A percentile compares a stretch with the other conserved stretches of the same genome.
These are phyloP conservation scores for Romanogobio albipinnatus DNA, from an alignment of 2,113 vertebrate species.

Conservation along the genomic window DNA sequence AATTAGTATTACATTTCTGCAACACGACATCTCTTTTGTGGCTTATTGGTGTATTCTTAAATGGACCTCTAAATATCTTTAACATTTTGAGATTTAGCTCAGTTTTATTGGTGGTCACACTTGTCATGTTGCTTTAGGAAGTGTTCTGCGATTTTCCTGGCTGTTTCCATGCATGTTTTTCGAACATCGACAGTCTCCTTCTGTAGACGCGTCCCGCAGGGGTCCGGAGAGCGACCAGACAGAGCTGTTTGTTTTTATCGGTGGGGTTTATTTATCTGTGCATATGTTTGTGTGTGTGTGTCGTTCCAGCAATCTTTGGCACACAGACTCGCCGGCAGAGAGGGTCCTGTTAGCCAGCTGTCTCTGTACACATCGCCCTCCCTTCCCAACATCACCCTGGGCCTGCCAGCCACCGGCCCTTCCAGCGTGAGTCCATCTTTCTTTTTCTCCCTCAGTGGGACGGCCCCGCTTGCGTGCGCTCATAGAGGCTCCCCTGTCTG, in stretches of 20 bases:
- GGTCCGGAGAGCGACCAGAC: slow-evolving; percentile 34
- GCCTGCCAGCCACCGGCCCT: slow-evolving; percentile 91
- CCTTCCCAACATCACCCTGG: slow-evolving; percentile 96
- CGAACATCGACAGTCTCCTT: slow-evolving; percentile 5
- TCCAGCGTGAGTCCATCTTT: slow-evolving; percentile 81
- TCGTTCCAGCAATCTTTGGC: slow-evolving; percentile 83
- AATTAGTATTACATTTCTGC: not conserved
- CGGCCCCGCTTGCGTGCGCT: too few relatives aligned
- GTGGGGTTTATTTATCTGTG: slow-evolving; percentile 50
- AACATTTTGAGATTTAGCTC: not conserved
- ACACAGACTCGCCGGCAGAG: slow-evolving; percentile 85
- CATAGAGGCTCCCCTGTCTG: slow-evolving; percentile 43
- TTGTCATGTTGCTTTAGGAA: slow-evolving; percentile 11
- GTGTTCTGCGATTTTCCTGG: not conserved
- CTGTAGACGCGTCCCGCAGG: slow-evolving; percentile 15
- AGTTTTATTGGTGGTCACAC: not conserved
- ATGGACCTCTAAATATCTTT: not conserved
- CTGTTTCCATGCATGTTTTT: slow-evolving; percentile 20
- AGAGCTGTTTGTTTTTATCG: slow-evolving; percentile 49
- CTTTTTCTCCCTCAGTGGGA: slow-evolving; percentile 15
- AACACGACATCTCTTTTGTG: not conserved
- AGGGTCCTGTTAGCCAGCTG: slow-evolving; percentile 86
- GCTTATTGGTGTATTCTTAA: not conserved
- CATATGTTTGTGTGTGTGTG: slow-evolving; percentile 48
- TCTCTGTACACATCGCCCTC: slow-evolving; percentile 97